Conservation (phyloP, 2,113 vertebrate genomes). For the Cynopterus brachyotis region DNA sequence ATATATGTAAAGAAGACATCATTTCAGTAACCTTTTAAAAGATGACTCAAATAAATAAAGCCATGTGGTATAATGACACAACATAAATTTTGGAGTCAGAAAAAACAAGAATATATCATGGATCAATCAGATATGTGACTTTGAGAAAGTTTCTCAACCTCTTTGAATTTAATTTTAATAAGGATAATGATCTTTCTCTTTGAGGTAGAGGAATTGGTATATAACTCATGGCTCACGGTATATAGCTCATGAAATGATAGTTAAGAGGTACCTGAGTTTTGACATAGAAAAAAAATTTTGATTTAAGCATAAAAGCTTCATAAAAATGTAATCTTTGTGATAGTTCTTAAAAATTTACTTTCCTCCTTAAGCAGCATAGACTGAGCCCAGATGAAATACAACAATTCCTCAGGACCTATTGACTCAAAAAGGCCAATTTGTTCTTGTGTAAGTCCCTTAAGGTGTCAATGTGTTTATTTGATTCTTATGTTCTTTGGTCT, state of each 20-base stretch:
- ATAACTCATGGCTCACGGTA: neutral
- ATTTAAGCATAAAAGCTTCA: neutral
- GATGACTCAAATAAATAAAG: neutral
- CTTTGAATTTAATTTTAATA: neutral
- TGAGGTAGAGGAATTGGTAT: neutral
- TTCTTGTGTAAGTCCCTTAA: fast-evolving
- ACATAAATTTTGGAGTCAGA: neutral
- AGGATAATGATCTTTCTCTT: neutral
- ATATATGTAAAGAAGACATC: neutral
- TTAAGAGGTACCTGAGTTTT: neutral
- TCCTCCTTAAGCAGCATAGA: neutral
- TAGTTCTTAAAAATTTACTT: neutral
- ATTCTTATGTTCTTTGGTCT: neutral
- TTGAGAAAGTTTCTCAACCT: constrained; percentile 19
- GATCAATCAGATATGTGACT: neutral
- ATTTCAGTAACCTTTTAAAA: neutral
- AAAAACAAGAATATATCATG: neutral
- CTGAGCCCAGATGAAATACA: neutral
- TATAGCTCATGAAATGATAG: neutral
- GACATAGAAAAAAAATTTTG: neutral
- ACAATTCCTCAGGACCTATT: neutral
- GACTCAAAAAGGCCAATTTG: neutral
- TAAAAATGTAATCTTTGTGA: neutral
- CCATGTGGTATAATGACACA: neutral
- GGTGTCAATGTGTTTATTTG: neutral